Percentiles rank a stretch among this genome's conserved stretches.
phyloP scores from a whole-genome alignment of 53 echinoderm and acorn worm genomes.

The Apostichopus leukothele region DNA sequence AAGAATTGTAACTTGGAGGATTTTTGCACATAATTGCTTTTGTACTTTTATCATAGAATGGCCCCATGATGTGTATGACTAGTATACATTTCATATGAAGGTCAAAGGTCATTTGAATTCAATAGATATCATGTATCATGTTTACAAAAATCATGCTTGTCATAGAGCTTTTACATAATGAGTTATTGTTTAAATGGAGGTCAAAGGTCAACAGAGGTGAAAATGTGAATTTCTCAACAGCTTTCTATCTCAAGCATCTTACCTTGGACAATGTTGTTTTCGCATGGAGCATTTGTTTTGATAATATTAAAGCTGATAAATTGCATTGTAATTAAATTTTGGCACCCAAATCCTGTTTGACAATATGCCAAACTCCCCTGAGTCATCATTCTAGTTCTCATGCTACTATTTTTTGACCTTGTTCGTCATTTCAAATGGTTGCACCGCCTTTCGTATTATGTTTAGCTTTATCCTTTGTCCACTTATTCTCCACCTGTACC shows the following conservation, averaged over 20 bases:
- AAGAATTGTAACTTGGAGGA: not conserved
- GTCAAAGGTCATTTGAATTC: not conserved
- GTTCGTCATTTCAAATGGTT: no score
- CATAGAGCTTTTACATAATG: not conserved
- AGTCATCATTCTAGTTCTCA: no score
- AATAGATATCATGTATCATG: not conserved
- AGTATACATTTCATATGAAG: not conserved
- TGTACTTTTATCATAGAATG: not conserved
- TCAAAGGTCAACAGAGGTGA: not conserved
- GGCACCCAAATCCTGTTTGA: no score
- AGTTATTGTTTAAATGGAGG: not conserved
- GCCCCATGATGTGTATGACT: not conserved
- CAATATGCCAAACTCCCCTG: no score
- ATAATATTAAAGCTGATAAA: no score
- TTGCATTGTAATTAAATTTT: no score
- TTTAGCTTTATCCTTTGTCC: no score
- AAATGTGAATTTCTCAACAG: not conserved
- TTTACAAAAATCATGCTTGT: no score
- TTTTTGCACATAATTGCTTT: not conserved
- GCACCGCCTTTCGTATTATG: no score
- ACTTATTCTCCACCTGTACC: no score
- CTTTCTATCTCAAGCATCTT: not conserved
- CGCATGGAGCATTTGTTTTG: no score
- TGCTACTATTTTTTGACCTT: no score
- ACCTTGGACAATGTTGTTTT: not conserved